A percentile compares a stretch with the other conserved stretches of the same genome.
phyloP scores from a whole-genome alignment of 2,888 invertebrate genomes.

The Leptinotarsa tumamoca region DNA sequence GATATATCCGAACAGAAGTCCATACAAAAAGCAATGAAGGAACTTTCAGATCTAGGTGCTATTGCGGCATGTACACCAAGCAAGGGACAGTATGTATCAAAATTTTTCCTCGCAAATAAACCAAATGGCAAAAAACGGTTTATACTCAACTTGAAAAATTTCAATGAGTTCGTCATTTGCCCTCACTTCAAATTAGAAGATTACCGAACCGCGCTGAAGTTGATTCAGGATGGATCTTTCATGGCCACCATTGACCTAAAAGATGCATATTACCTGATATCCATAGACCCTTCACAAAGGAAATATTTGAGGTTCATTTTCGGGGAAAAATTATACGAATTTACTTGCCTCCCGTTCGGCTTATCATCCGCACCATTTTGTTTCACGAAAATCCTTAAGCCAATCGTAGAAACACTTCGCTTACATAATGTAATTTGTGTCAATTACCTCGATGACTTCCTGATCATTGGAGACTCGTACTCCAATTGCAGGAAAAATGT shows the following conservation, averaged over 20 bases:
- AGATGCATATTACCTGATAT: conserved; percentile 30
- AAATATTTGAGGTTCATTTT: conserved; percentile 30
- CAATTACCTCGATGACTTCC: conserved; percentile 33
- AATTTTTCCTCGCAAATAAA: background rate
- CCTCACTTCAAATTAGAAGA: conserved; percentile 34
- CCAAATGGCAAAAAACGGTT: background rate
- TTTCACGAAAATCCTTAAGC: conserved; percentile 54
- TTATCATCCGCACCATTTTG: conserved; percentile 48
- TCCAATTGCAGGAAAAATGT: conserved; percentile 3
- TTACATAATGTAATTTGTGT: conserved; percentile 42
- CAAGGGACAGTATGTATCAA: background rate
- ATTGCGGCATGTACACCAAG: background rate
- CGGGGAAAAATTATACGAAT: conserved; percentile 23
- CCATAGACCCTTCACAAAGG: conserved; percentile 19
- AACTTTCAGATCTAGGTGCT: background rate
- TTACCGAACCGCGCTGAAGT: conserved; percentile 20
- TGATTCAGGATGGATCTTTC: conserved; percentile 3
- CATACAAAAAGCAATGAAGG: background rate
- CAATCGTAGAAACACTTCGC: conserved; percentile 32
- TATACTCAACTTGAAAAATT: too few relatives aligned
- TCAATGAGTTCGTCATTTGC: too few relatives aligned
- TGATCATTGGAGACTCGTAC: conserved; percentile 23
- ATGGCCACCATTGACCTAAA: conserved; percentile 30
- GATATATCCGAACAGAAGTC: background rate
- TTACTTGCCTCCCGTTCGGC: conserved; percentile 48